Conservation (phyloP, 64 coral and sea anemone genomes). For the Astreopora myriophthalma region DNA sequence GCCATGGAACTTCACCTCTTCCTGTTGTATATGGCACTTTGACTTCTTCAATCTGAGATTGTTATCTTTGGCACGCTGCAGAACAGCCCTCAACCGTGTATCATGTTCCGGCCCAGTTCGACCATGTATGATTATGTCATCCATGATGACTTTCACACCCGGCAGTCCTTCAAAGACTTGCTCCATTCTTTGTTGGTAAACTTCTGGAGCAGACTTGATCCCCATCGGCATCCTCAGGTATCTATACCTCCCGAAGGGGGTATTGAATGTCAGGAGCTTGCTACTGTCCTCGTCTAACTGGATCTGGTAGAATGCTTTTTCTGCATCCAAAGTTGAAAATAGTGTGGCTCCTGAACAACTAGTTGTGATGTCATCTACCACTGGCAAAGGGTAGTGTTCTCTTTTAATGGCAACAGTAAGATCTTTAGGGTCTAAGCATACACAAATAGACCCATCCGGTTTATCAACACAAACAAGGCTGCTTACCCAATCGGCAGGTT, state of each 20-base stretch:
- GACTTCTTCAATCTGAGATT: conserved; percentile 21
- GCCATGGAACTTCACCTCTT: too few species aligned
- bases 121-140: background rate
- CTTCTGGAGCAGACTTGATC: conserved; percentile 1
- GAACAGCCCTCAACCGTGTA: background rate
- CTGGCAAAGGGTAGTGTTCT: too few species aligned
- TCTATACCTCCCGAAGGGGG: background rate
- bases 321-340: too few species aligned
- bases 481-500: too few species aligned
- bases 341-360: too few species aligned
- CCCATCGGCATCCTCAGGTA: background rate
- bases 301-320: background rate
- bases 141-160: background rate
- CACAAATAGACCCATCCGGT: too few species aligned
- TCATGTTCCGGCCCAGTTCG: too few species aligned
- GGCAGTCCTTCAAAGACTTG: background rate
- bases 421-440: too few species aligned
- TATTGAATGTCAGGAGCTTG: background rate
- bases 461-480: too few species aligned
- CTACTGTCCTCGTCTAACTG: background rate
- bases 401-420: too few species aligned
- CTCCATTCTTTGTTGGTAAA: conserved; percentile 9
- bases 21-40: too few species aligned
- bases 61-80: conserved; percentile 44
- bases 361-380: too few species aligned